Percentiles rank a stretch among this genome's conserved stretches.
Conservation (phyloP, 2,113 vertebrate species). For the Bungarus multicinctus region DNA sequence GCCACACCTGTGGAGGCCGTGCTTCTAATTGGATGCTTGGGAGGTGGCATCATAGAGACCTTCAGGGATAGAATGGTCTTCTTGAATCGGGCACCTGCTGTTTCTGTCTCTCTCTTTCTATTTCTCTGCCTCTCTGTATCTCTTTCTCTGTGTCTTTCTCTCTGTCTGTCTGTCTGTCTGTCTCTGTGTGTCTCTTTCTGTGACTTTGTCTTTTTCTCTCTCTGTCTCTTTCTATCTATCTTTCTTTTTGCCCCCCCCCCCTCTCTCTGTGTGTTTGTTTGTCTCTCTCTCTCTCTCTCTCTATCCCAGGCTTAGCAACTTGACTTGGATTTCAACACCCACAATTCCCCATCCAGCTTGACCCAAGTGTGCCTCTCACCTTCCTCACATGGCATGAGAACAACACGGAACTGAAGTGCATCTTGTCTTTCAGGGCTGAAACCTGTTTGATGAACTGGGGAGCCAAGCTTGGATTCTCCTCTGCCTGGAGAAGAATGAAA, state of each 20-base stretch:
- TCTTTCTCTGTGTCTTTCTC: too few relatives aligned
- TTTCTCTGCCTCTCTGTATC: too few relatives aligned
- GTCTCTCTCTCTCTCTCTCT: too few relatives aligned
- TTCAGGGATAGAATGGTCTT: background rate
- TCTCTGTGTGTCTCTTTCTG: too few relatives aligned
- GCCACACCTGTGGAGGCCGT: background rate
- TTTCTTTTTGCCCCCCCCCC: too few relatives aligned
- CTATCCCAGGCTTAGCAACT: background rate
- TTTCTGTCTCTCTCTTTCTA: too few relatives aligned
- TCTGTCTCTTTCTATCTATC: too few relatives aligned
- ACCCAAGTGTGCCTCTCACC: constrained; percentile 61
- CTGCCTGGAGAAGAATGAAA: constrained; percentile 65
- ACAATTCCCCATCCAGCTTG: background rate
- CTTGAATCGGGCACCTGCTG: background rate
- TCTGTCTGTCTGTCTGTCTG: too few relatives aligned
- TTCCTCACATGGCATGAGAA: constrained; percentile 89
- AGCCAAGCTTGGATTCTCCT: constrained; percentile 76
- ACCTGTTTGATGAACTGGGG: constrained; percentile 69
- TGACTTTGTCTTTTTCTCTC: too few relatives aligned
- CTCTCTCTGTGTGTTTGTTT: rapidly evolving
- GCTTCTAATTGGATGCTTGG: background rate
- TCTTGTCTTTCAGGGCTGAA: constrained; percentile 77
- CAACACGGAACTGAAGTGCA: constrained; percentile 75
- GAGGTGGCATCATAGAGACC: background rate
- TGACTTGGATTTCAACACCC: background rate